phyloP scores from a whole-genome alignment of 2,888 invertebrate species.

The Coelogynopora nodosa region DNA sequence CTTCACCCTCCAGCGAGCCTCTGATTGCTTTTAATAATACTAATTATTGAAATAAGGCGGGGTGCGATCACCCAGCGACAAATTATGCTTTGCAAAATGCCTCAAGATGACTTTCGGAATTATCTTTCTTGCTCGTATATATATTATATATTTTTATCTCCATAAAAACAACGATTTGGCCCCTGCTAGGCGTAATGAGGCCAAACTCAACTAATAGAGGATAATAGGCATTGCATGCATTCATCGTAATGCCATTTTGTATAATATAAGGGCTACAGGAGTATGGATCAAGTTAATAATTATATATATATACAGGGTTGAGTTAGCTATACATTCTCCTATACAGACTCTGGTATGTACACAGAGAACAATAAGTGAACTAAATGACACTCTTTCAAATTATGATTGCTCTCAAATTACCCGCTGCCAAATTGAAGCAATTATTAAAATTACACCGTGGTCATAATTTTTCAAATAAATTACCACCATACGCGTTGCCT shows the following conservation, averaged over 20 bases:
- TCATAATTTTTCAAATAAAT: conserved; percentile 31
- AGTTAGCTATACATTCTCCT: not conserved
- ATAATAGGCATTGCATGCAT: not conserved
- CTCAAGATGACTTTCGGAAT: not conserved
- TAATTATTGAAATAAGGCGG: not conserved
- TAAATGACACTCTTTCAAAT: conserved; percentile 31
- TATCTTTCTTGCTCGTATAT: not conserved
- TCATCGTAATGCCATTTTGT: not conserved
- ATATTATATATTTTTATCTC: not conserved
- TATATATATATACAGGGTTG: not conserved
- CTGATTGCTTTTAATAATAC: not conserved
- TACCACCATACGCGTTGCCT: conserved; percentile 24
- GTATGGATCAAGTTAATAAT: not conserved
- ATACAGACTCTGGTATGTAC: conserved; percentile 15
- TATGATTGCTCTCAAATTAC: conserved; percentile 31
- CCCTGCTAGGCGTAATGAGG: conserved; percentile 1
- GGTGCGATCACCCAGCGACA: not conserved
- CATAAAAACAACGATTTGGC: not conserved
- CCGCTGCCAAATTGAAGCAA: conserved; percentile 24
- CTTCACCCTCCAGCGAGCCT: not conserved
- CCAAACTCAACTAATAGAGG: not conserved
- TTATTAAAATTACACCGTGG: conserved; percentile 31
- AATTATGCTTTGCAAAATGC: not conserved
- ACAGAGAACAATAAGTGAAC: conserved; percentile 23
- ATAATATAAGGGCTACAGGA: not conserved